Conservation (phyloP, 2,888 invertebrate species). For the Thysanoteuthis rhombus region DNA sequence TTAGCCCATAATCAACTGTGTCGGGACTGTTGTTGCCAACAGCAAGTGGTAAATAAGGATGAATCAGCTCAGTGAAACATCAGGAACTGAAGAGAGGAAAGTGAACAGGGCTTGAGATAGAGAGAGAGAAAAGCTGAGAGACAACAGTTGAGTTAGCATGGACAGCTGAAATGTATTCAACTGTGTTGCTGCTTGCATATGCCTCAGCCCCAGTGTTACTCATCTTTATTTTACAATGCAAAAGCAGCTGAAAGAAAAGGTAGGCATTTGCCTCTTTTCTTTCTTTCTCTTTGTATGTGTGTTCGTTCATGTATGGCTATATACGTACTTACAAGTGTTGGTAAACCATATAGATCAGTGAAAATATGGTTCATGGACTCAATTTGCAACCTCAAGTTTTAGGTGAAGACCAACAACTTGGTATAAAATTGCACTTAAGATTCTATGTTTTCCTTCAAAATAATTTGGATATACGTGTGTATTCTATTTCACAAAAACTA, state of each 20-base stretch:
- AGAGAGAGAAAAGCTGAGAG: background rate
- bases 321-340: background rate
- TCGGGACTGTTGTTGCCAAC: background rate
- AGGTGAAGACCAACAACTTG: background rate
- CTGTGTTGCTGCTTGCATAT: background rate
- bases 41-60: background rate
- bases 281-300: background rate
- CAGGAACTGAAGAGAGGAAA: background rate
- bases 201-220: background rate
- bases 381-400: background rate
- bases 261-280: background rate
- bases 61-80: background rate
- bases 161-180: background rate
- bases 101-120: conserved; percentile 26
- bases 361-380: background rate
- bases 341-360: background rate
- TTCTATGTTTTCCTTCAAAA: too few species aligned
- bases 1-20: background rate
- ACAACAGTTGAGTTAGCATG: background rate
- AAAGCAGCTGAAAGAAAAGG: background rate
- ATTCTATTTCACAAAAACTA: too few species aligned
- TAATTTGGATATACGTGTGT: too few species aligned
- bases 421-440: background rate
- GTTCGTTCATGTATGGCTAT: background rate
- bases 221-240: background rate